Evolutionary conservation across 1,140 invertebrate genomes (phyloP), one percentile per base, ranked within the genome.

Genomic region (Battus philenor): DNA sequence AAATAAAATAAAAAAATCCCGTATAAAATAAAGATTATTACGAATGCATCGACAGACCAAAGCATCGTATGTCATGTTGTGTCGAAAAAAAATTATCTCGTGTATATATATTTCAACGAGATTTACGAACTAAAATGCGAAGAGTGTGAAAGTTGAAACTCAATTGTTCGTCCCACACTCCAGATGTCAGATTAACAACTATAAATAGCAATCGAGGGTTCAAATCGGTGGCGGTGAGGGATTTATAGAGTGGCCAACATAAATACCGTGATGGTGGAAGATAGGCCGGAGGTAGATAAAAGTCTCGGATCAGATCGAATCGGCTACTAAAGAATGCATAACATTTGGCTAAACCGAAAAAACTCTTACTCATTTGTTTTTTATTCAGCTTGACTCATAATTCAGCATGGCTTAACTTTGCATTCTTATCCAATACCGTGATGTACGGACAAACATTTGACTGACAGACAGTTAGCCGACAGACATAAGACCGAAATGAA

Each of bases 151-250:
- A 34, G 32, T 49, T 18, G 12, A 9, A 41, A 11, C 17, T 15
- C 32, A 34, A 34, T 34, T 45, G 47, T 56, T 47, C 53, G 30
- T 47, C 53, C 53, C 50, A 56, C 53, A 56, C 27, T 12, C 17
- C 32, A 50, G 56, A 59, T 59, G 20, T 15, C 29, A 59, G 52
- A 59, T 54, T 59, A 55, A 38, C 27, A 43, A 31, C 44, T 47
- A 50, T 50, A 54, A 50, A 59, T 50, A 47, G 56, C 48, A 54
- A 59, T 52, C 52, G 56, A 24, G 18, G 46, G 34, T 33, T 43
- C 29, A 16, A 51, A 54, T 54, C 51, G 43, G 24, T 47, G 56
- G 50, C 52, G 45, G 48, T 49, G 52, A 59, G 45, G 56, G 44
- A 59, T 59, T 59, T 59, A 59, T 59, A 54, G 46, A 18, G 17